A percentile compares a stretch with the other conserved stretches of the same genome.
phyloP scores from a whole-genome alignment of 35 echinoderm and acorn worm species.

The Chiridota heheva region DNA sequence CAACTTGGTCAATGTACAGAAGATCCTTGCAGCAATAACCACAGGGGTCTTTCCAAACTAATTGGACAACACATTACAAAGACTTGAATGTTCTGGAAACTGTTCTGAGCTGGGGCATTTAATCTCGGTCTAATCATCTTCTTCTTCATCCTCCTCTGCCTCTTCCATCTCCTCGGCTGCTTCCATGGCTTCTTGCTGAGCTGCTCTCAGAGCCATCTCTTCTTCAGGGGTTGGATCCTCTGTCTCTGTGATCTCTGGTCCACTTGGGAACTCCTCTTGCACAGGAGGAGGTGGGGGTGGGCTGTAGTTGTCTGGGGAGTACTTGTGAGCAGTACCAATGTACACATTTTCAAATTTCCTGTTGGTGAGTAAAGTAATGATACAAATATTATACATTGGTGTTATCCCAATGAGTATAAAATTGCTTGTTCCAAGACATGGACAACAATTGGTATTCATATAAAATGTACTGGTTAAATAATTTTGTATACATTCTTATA shows the following conservation, averaged over 20 bases:
- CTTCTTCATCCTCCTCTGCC: conserved; percentile 94
- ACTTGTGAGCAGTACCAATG: conserved; percentile 96
- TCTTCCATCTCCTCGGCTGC: conserved; percentile 94
- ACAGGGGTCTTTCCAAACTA: too few species aligned
- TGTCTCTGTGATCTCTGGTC: conserved; percentile 96
- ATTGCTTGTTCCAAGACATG: too few species aligned
- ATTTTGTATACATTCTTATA: too few species aligned
- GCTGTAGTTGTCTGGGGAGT: conserved; percentile 97
- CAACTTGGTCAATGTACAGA: too few species aligned
- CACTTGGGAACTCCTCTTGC: conserved; percentile 95
- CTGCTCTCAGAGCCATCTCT: conserved; percentile 90
- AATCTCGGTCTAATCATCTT: conserved; percentile 99
- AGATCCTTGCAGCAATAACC: too few species aligned
- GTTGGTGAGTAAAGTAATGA: not conserved
- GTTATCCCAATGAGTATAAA: too few species aligned
- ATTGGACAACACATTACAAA: too few species aligned
- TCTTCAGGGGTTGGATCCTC: conserved; percentile 97
- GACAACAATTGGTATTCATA: too few species aligned
- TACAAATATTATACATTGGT: too few species aligned
- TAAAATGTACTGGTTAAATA: too few species aligned
- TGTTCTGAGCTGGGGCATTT: too few species aligned
- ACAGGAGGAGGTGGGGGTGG: conserved; percentile 86
- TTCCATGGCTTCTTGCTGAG: conserved; percentile 88
- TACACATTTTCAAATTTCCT: conserved; percentile 99
- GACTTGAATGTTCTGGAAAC: too few species aligned